Base-by-base conservation (phyloP, 2,888 invertebrate genomes). In the Tenthredo scrophulariae region DNA sequence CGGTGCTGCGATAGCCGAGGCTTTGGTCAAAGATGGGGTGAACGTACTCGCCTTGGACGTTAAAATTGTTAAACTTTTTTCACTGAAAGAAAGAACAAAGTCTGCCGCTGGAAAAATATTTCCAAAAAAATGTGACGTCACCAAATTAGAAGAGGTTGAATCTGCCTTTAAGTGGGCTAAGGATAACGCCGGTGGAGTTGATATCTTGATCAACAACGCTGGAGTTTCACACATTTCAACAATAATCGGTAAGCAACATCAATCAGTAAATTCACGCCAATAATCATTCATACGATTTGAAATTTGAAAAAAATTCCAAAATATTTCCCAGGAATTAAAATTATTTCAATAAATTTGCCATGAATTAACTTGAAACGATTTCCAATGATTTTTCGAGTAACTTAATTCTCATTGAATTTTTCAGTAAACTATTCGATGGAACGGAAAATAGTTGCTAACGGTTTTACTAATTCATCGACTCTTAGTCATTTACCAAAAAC, bases 171-270 rank as follows among this genome's bases (percentile, higher is more conserved):
- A 80, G 7, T 80, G 46, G 74, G 86, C 86, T 10, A 84, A 85
- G 50, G 83, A 85, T 13, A 84, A 90, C 9, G 87, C 90, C 18
- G 94, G 94, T 2, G 92, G 93, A 0, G 91, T 94, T 22, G 93
- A 94, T 87, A 90, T 94, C 0, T 92, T 93, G 86, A 88, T 94
- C 65, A 94, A 94, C 89, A 94, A 94, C 87, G 94, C 94, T 2
- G 94, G 93, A 5, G 87, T 94, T 18, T 89, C 91, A 1, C 88
- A 91, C 58, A 74, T 85, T 50, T 65, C 75, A 15, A 85, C 82
- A 40, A 54, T 85, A 29, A 70, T 46, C 33, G 85, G 85, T 75
- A 26, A 13, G 62, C 65, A 84, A 22, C 18, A 43, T 43, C 0
- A 33, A 67, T 65, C n/a, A 26, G 26, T 0, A 10, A 62, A 62